A percentile compares a stretch with the other conserved stretches of the same genome.
These are phyloP conservation scores for Morpho deidamia DNA, from an alignment of 2,888 invertebrate species.

Conservation along the genomic window DNA sequence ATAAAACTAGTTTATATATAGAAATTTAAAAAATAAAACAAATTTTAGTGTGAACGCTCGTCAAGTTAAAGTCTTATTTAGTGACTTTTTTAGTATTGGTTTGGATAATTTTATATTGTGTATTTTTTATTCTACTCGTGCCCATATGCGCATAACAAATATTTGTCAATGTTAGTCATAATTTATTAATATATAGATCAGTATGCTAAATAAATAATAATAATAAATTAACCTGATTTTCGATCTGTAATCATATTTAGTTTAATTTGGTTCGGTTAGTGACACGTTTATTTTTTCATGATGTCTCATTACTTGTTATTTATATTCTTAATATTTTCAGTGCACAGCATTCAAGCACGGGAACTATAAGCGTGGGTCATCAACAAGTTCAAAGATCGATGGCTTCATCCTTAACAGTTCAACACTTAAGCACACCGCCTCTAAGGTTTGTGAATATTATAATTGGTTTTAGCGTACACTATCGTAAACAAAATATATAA, in stretches of 20 bases:
- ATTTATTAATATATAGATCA: constrained; percentile 2
- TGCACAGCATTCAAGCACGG: constrained; percentile 56
- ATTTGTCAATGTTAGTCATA: not conserved
- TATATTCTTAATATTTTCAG: constrained; percentile 27
- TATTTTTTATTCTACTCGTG: not conserved
- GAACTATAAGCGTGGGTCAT: constrained; percentile 52
- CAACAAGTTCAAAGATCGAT: constrained; percentile 66
- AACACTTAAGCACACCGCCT: constrained; percentile 65
- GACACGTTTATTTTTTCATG: too few species aligned
- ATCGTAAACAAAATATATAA: too few species aligned
- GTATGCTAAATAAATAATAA: not conserved
- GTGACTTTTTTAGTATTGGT: too few species aligned
- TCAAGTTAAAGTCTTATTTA: too few species aligned
- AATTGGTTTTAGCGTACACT: not conserved
- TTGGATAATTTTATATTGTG: not conserved
- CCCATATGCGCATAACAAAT: not conserved
- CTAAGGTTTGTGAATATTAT: constrained; percentile 41
- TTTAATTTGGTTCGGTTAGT: not conserved
- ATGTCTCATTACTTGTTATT: too few species aligned
- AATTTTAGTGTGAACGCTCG: too few species aligned
- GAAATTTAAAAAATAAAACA: not conserved
- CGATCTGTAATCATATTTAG: constrained; percentile 5
- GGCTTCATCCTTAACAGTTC: constrained; percentile 68
- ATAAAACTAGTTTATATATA: not conserved
- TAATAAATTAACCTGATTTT: not conserved